Evolutionary conservation across 2,113 vertebrate species (phyloP), one percentile per base, ranked within the genome.

Genomic region (Hippoglossus stenolepis): DNA sequence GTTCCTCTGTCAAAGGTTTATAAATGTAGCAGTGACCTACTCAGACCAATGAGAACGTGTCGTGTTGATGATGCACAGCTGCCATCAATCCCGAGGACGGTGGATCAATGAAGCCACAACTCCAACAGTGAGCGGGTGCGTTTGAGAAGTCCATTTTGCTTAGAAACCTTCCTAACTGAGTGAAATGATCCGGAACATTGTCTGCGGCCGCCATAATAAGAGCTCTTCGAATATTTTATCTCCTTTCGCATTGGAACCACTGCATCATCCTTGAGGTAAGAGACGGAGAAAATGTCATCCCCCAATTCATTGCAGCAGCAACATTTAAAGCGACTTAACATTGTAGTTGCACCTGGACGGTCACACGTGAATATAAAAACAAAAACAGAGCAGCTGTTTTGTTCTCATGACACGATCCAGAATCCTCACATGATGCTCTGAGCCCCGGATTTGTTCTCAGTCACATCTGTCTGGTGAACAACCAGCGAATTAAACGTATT

Each of bases 31-130:
- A 38, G 21, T 68, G 65, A 70, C 43, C 64, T 43, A 40, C 24
- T 14, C 49, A 65, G 77, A 74, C 73, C 77, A 85, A 80, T 87
- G 80, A 80, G 64, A 59, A 28, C 35, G 1, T 0, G 14, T 51
- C 12, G 0, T 69, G 65, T 31, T 51, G 53, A 84, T 1, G 2
- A 70, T 6, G 1, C 65, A 77, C 81, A 81, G 79, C 53, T 67
- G 85, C 28, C 8, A 20, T 14, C 18, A 13, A 12, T 49, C 43
- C 57, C 67, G 60, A 73, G 38, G 18, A 74, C 26, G 69, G 51
- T 58, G 28, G 15, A 43, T 60, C 7, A 18, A 3, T 13, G 56
- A 56, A 17, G 6, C 14, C 60, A 21, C 71, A 51, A 51, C 45
- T 12, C 5, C 4, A 45, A 21, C 56, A 49, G 14, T 6, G 15